A percentile compares a stretch with the other conserved stretches of the same genome.
Conservation (phyloP, 2,797 vertebrate species). For the Tinamus major region DNA sequence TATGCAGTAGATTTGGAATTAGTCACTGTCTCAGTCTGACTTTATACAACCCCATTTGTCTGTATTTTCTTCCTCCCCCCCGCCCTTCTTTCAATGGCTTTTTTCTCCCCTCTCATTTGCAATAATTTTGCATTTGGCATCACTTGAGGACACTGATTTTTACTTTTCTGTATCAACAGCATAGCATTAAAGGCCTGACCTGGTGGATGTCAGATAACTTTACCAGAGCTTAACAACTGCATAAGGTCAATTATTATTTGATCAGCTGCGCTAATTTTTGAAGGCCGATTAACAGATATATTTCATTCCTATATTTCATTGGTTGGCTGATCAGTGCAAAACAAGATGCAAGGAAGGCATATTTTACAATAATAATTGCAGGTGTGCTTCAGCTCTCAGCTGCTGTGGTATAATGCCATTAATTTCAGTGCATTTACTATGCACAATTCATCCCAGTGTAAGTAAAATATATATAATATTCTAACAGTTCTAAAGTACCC, state of each 20-base stretch:
- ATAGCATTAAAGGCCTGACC: background rate
- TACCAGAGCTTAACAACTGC: background rate
- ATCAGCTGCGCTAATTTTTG: constrained; percentile 33
- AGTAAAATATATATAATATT: background rate
- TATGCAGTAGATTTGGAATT: background rate
- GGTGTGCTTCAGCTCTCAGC: background rate
- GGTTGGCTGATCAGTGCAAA: constrained; percentile 18
- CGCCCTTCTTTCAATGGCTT: background rate
- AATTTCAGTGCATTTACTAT: constrained; percentile 19
- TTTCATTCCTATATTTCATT: constrained; percentile 47
- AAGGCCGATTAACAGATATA: constrained; percentile 21
- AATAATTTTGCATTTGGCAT: background rate
- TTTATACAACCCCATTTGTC: background rate
- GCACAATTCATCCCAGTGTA: background rate
- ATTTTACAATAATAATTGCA: constrained; percentile 14
- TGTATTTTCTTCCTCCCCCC: background rate
- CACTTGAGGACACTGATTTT: background rate
- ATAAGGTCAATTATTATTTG: background rate
- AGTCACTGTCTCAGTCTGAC: background rate
- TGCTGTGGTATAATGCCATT: background rate
- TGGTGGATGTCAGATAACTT: background rate
- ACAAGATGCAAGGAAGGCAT: constrained; percentile 11
- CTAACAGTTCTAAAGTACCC: background rate
- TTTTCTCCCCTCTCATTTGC: background rate
- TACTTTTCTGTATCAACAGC: background rate